Conservation (phyloP, 2,113 vertebrate species). For the Xenopus laevis region DNA sequence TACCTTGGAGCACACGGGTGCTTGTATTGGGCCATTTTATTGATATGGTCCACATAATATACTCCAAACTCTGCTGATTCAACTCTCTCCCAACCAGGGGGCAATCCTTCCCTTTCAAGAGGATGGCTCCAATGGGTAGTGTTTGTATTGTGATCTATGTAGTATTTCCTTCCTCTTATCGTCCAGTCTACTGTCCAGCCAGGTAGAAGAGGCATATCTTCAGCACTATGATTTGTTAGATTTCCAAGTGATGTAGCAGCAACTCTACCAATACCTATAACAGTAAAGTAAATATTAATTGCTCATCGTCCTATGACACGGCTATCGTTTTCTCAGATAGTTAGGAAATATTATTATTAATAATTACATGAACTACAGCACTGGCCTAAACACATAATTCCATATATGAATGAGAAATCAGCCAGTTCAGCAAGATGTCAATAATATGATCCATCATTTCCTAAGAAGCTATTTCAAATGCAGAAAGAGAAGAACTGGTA, state of each 20-base stretch:
- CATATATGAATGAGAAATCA: too few relatives aligned
- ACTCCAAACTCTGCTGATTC: constrained; percentile 91
- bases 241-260: constrained; percentile 95
- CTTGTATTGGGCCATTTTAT: constrained; percentile 91
- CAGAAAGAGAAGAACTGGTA: too few relatives aligned
- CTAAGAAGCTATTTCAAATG: too few relatives aligned
- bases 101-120: constrained; percentile 90
- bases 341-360: too few relatives aligned
- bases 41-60: constrained; percentile 95
- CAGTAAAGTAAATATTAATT: not conserved
- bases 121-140: constrained; percentile 98
- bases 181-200: constrained; percentile 98
- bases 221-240: constrained; percentile 81
- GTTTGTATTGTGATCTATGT: constrained; percentile 97
- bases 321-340: too few relatives aligned
- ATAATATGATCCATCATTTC: too few relatives aligned
- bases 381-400: too few relatives aligned
- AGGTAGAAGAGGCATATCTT: constrained; percentile 86
- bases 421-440: too few relatives aligned
- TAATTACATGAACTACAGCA: too few relatives aligned
- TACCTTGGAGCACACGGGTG: constrained; percentile 96
- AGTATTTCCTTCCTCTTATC: constrained; percentile 93
- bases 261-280: constrained; percentile 84
- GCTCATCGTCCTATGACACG: not conserved
- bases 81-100: constrained; percentile 94